A percentile compares a stretch with the other conserved stretches of the same genome.
These are phyloP conservation scores for Agapostemon virescens DNA, from an alignment of 2,888 invertebrate species.

Conservation along the genomic window DNA sequence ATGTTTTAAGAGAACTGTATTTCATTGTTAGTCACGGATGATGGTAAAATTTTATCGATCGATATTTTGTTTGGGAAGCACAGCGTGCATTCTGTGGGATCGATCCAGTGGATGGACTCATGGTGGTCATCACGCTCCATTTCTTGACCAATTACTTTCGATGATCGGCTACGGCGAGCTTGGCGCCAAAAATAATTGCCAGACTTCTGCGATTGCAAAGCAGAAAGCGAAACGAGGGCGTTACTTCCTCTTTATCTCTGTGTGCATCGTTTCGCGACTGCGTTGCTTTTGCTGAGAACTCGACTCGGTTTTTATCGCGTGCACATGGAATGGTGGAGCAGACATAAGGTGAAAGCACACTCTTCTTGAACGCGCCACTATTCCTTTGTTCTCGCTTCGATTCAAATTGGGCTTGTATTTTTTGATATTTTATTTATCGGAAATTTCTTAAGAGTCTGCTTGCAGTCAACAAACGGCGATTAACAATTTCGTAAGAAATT, in stretches of 20 bases:
- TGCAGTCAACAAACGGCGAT: too few species aligned
- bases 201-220: conserved; percentile 45
- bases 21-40: not conserved
- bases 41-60: not conserved
- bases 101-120: conserved; percentile 22
- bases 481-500: too few species aligned
- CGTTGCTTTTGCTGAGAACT: conserved; percentile 24
- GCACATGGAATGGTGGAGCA: conserved; percentile 29
- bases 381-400: not conserved
- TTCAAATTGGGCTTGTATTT: not conserved
- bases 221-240: conserved; percentile 49
- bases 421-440: not conserved
- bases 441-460: not conserved
- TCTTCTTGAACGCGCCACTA: not conserved
- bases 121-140: conserved; percentile 52
- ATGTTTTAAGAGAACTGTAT: not conserved
- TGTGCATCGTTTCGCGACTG: conserved; percentile 31
- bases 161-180: conserved; percentile 48
- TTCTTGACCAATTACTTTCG: conserved; percentile 56
- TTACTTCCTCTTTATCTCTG: conserved; percentile 36
- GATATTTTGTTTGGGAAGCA: not conserved
- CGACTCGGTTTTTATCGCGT: conserved; percentile 34
- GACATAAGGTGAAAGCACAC: conserved; percentile 30
- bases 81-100: conserved; percentile 4
- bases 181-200: conserved; percentile 63